Base-by-base conservation (phyloP, 2,797 vertebrate genomes). In the Cyclura pinguis region DNA sequence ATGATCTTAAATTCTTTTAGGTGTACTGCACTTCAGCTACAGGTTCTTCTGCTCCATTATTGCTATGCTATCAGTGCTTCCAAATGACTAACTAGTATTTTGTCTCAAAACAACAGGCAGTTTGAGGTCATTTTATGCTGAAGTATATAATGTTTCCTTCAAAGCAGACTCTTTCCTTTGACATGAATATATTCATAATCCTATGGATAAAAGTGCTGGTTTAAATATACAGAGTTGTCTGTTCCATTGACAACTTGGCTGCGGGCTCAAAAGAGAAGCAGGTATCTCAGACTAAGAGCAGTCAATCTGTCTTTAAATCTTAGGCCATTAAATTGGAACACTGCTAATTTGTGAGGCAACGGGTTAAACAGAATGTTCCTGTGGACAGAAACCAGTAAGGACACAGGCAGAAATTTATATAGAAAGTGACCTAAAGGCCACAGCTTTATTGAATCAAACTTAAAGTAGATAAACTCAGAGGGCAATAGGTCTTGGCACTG, bases 381-480 rank as follows among this genome's bases (percentile, higher is more conserved):
- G 83, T 82, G 72, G 76, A 85, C 67, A 90, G 82, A 76, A 85
- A 90, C 77, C 82, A 92, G 69, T 74, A 82, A 85, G 83, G 14
- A 85, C 72, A 81, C 32, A 77, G 83, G 38, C 88, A 89, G 90
- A 93, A 80, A 82, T 94, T 82, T 89, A 89, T 92, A 90, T 80
- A 82, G 90, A 93, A 92, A 93, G 32, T 87, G 90, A 93, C 89
- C 87, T 52, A 91, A 59, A 78, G 93, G 91, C 89, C 92, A 85
- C 93, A 93, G 88, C 78, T 84, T 55, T 86, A 91, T 91, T 89
- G 90, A 86, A 91, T 91, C 35, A 91, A n/a, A 83, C 62, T 90
- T 94, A 94, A 87, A 89, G 90, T 91, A 93, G 93, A 93, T 35
- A 93, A 32, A 57, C 88, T 59, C 67, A 80, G 42, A 0, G 86